phyloP scores from a whole-genome alignment of 2,888 invertebrate genomes.

The Amblyjoppa fuscipennis region DNA sequence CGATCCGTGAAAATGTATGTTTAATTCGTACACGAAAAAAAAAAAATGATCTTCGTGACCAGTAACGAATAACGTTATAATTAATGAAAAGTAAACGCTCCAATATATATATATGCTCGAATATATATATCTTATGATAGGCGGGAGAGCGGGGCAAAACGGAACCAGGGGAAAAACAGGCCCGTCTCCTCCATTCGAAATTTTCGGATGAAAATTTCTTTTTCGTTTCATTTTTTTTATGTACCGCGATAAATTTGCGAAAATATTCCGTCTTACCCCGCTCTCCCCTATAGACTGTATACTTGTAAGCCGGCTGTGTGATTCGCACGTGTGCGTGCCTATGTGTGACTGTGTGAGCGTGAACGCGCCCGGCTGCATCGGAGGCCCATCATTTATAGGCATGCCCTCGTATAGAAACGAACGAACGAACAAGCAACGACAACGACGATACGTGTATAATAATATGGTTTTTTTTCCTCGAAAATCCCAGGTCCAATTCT shows the following conservation, averaged over 20 bases:
- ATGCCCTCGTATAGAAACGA: conserved; percentile 13
- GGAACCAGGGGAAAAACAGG: not conserved
- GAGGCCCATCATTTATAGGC: conserved; percentile 24
- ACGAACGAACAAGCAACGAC: not conserved
- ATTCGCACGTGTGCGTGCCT: conserved; percentile 23
- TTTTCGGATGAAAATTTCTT: not conserved
- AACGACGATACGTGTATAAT: not conserved
- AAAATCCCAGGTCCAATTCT: conserved; percentile 83
- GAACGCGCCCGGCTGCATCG: conserved; percentile 11
- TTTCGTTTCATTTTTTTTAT: not conserved
- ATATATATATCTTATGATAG: conserved; percentile 18
- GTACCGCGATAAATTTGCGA: not conserved
- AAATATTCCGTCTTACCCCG: not conserved
- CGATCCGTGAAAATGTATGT: conserved; percentile 66
- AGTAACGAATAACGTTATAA: conserved; percentile 34
- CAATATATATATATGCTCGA: conserved; percentile 34
- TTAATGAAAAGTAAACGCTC: conserved; percentile 49
- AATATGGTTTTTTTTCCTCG: not conserved
- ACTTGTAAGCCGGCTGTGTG: conserved; percentile 13
- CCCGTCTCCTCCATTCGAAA: not conserved
- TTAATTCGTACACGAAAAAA: conserved; percentile 55
- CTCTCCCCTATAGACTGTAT: not conserved
- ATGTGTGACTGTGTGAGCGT: conserved; percentile 26
- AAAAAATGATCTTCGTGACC: conserved; percentile 55
- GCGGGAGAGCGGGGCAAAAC: not conserved